Conservation (phyloP, 2,797 vertebrate genomes). For the Eulemur mongoz region DNA sequence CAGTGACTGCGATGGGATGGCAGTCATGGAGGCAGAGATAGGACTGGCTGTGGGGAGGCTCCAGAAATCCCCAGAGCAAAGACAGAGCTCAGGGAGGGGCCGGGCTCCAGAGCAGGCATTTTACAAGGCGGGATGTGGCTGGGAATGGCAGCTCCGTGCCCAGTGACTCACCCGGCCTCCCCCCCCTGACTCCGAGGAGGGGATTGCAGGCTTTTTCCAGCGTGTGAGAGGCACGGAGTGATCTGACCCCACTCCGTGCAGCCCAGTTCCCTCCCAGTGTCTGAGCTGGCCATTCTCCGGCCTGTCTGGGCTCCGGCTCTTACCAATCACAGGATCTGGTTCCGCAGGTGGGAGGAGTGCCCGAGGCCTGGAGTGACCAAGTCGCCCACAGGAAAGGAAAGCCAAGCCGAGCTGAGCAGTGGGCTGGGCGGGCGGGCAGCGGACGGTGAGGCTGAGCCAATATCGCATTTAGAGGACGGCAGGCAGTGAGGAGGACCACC, state of each 20-base stretch:
- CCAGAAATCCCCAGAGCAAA: neutral
- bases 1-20: neutral
- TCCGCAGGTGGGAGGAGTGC: neutral
- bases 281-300: neutral
- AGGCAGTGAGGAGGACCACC: no score
- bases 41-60: neutral
- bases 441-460: neutral
- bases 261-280: neutral
- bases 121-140: neutral
- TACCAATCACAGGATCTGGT: fast-evolving
- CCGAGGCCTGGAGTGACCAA: neutral
- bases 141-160: neutral
- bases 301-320: neutral
- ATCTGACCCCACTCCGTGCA: neutral
- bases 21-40: neutral
- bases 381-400: neutral
- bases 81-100: neutral
- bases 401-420: neutral
- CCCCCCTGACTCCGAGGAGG: neutral
- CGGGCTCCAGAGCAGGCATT: neutral
- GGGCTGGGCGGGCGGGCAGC: neutral
- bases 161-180: constrained; percentile 47
- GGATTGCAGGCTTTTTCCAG: constrained; percentile 53
- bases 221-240: neutral
- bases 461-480: neutral